phyloP scores from a whole-genome alignment of 2,797 vertebrate genomes.

The Margarornis squamiger region DNA sequence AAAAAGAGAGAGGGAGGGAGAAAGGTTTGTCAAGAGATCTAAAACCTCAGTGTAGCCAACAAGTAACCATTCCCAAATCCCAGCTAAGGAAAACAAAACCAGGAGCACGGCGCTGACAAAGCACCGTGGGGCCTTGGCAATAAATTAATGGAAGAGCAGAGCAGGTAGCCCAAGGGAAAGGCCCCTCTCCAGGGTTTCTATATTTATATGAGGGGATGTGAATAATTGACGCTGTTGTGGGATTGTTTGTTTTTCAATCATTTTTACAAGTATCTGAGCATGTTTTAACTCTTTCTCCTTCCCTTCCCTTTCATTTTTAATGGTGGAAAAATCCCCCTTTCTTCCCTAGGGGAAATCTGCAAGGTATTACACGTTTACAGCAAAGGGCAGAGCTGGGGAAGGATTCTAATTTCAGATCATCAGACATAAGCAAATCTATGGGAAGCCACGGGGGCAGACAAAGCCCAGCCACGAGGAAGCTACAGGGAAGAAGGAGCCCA shows the following conservation, averaged over 20 bases:
- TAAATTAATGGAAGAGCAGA: neutral
- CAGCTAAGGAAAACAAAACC: neutral
- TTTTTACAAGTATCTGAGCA: neutral
- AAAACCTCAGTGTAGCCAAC: neutral
- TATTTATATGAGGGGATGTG: constrained; percentile 27
- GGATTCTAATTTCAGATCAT: constrained; percentile 58
- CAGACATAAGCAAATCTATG: constrained; percentile 48
- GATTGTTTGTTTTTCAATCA: constrained; percentile 14
- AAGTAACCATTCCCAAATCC: neutral
- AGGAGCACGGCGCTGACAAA: neutral
- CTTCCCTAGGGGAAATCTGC: constrained; percentile 12
- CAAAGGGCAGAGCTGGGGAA: constrained; percentile 28
- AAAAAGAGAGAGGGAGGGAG: neutral
- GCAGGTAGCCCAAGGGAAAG: constrained; percentile 3
- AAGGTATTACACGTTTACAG: constrained; percentile 33
- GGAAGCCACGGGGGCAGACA: neutral
- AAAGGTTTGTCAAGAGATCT: neutral
- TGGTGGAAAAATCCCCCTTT: constrained; percentile 48
- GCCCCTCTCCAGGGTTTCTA: constrained; percentile 8
- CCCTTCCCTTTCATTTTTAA: constrained; percentile 28
- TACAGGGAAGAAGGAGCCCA: neutral
- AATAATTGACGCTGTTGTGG: neutral
- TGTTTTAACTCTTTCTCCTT: constrained; percentile 28
- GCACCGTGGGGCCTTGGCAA: neutral
- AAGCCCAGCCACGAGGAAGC: neutral